Percentiles rank a stretch among this genome's conserved stretches.
These are phyloP conservation scores for Muntiacus reevesi DNA, from an alignment of 2,113 vertebrate genomes.

Conservation along the genomic window DNA sequence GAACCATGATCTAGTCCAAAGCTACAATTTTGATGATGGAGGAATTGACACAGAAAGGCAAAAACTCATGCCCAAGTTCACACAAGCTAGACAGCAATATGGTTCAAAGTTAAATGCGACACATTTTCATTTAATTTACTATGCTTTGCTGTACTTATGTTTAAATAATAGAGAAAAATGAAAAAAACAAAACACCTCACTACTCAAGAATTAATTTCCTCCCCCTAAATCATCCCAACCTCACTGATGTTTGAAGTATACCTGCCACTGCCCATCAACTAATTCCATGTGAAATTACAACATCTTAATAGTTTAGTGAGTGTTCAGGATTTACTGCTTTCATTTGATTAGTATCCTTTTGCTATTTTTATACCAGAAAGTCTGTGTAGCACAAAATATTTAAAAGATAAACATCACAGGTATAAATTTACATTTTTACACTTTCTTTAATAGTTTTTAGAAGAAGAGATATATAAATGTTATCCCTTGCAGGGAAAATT, in stretches of 20 bases:
- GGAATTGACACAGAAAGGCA: not conserved
- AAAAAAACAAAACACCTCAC: not conserved
- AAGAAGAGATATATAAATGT: not conserved
- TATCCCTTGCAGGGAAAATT: not conserved
- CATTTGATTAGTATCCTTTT: not conserved
- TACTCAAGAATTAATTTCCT: not conserved
- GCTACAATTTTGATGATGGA: not conserved
- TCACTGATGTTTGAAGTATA: not conserved
- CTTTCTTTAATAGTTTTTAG: not conserved
- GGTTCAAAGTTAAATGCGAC: not conserved
- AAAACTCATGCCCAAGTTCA: not conserved
- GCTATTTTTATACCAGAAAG: not conserved
- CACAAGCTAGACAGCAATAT: not conserved
- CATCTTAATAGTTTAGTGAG: not conserved
- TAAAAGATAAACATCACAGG: not conserved
- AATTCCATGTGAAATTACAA: not conserved
- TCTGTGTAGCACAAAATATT: not conserved
- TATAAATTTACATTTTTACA: not conserved
- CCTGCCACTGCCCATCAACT: not conserved
- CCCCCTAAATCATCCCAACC: not conserved
- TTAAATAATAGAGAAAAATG: not conserved
- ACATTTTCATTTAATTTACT: not conserved
- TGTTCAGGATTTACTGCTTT: not conserved
- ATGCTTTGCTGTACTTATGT: not conserved
- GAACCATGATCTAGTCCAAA: not conserved